Conservation (phyloP, 2,113 vertebrate species). For the Rhizomys pruinosus region DNA sequence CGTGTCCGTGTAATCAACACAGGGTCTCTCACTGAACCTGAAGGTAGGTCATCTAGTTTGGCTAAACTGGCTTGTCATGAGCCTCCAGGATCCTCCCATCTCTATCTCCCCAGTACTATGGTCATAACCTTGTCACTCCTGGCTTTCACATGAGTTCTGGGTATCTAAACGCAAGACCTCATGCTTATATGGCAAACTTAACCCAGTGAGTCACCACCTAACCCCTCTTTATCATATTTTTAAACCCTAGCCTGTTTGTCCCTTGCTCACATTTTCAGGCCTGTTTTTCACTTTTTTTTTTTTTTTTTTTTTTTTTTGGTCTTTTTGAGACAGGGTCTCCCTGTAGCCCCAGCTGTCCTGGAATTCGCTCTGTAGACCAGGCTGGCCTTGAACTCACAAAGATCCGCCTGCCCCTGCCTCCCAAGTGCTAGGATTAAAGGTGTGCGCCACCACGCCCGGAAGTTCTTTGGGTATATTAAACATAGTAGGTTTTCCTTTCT, state of each 20-base stretch:
- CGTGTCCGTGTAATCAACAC: background rate
- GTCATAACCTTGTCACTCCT: background rate
- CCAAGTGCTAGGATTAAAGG: too few relatives aligned
- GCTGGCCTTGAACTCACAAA: too few relatives aligned
- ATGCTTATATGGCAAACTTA: background rate
- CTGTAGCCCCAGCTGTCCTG: too few relatives aligned
- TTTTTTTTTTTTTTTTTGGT: too few relatives aligned
- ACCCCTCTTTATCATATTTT: background rate
- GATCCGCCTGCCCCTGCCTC: too few relatives aligned
- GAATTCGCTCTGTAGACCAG: too few relatives aligned
- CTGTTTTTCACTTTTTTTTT: background rate
- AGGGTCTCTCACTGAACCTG: background rate
- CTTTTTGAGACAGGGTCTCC: too few relatives aligned
- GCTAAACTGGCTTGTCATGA: background rate
- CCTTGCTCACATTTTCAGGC: slow-evolving; percentile 32
- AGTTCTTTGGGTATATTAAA: slow-evolving; percentile 30
- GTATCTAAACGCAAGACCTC: background rate
- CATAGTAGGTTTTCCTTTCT: background rate
- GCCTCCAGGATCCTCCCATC: background rate
- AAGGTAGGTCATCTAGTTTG: background rate
- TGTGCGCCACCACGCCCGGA: too few relatives aligned
- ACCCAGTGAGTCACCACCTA: background rate
- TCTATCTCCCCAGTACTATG: background rate
- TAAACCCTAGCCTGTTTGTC: background rate
- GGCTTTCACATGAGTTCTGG: background rate